Percentiles rank a stretch among this genome's conserved stretches.
Conservation (phyloP, 2,113 vertebrate genomes). For the Rhinopomastus cyanomelas region DNA sequence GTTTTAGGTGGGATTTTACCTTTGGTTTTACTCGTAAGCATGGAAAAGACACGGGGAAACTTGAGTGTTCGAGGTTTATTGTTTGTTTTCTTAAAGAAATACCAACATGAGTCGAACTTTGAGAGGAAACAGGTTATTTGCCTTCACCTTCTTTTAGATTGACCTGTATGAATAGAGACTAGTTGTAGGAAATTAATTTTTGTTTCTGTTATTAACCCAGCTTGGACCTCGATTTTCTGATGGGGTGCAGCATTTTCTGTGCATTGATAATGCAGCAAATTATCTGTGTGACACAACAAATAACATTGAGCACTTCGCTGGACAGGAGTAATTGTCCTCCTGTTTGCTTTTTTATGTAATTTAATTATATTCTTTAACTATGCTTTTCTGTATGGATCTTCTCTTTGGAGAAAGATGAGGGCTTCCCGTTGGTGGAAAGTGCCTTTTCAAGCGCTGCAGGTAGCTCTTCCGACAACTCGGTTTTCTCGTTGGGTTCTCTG, state of each 20-base stretch:
- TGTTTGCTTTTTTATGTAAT: background rate
- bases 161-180: background rate
- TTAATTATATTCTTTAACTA: background rate
- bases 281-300: background rate
- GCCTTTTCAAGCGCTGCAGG: background rate
- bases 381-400: background rate
- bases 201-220: background rate
- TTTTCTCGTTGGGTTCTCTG: background rate
- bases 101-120: accelerated
- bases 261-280: too few relatives aligned
- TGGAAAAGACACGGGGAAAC: background rate
- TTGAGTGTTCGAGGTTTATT: background rate
- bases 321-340: background rate
- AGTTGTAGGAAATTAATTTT: background rate
- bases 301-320: accelerated
- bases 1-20: too few relatives aligned
- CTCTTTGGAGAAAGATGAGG: background rate
- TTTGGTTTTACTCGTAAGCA: background rate
- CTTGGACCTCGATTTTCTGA: background rate
- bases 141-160: background rate
- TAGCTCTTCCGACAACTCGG: background rate
- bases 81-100: background rate
- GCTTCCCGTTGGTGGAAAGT: background rate
- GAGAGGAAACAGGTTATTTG: background rate
- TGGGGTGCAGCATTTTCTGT: background rate